Evolutionary conservation across 2,888 invertebrate species (phyloP), one percentile per base, ranked within the genome.

Genomic region (Melipona bicolor): DNA sequence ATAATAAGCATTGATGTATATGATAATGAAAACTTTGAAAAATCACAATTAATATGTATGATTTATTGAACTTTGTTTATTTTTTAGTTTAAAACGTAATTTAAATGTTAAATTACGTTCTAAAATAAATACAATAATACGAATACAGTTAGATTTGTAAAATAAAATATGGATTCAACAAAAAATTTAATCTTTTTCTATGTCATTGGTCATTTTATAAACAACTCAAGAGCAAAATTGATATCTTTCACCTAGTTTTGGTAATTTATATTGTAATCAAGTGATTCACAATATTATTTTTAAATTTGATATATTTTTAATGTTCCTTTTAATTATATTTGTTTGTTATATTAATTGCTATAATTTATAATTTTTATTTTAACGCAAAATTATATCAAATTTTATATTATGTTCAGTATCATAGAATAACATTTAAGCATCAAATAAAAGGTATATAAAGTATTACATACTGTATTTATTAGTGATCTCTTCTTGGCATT

Each of bases 341-440:
- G 11, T 61, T 73, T 73, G 67, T 52, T 70, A 62, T 73, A 87
- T 71, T 71, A 80, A 59, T 67, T 81, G 76, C 64, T 62, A 68
- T 67, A 83, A 83, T 56, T 79, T 78, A 56, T 87, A 83, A 54
- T 79, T 76, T 84, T 59, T 87, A 75, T 77, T 77, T 75, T 88
- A 74, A 81, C 68, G 61, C 67, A 69, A 79, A 79, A 64, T 61
- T 69, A 87, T 85, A 86, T 87, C 79, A 86, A 91, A n/a, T n/a
- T 89, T 91, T 81, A 90, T 91, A 90, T 91, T 91, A 91, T 91
- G 89, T 86, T 89, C 91, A 90, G 87, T 91, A 91, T 89, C 90
- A 27, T 83, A 83, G 43, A 74, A 73, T 90, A 92, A 92, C 91
- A 92, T 91, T 89, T 90, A 91, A 91, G 87, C 92, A 91, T 90